These are phyloP conservation scores for Cheilosia scutellata DNA, from an alignment of 2,888 invertebrate genomes.

Conservation along the genomic window DNA sequence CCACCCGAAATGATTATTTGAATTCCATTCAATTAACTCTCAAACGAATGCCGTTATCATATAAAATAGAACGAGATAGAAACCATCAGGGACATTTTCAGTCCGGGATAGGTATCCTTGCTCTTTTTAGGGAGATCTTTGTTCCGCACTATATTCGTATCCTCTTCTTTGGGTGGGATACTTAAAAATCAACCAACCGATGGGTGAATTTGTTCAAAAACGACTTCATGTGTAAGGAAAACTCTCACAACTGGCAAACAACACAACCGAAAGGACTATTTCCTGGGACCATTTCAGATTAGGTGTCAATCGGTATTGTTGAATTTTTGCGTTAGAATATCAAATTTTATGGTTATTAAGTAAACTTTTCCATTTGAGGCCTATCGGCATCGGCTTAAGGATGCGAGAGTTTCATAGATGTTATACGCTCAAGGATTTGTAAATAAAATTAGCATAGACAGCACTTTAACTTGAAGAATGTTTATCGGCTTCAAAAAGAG, in stretches of 20 bases:
- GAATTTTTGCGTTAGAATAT: slow-evolving; percentile 65
- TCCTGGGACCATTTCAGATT: slow-evolving; percentile 51
- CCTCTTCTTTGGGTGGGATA: not conserved
- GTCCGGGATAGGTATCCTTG: not conserved
- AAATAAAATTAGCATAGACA: slow-evolving; percentile 66
- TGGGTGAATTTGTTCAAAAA: slow-evolving; percentile 38
- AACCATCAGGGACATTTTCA: slow-evolving; percentile 12
- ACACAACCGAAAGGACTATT: slow-evolving; percentile 27
- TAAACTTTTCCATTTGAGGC: slow-evolving; percentile 53
- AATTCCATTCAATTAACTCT: slow-evolving; percentile 71
- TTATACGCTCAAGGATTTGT: slow-evolving; percentile 20
- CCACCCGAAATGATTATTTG: slow-evolving; percentile 50
- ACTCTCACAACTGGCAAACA: not conserved
- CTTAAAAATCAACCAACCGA: slow-evolving; percentile 44
- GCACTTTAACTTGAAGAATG: slow-evolving; percentile 21
- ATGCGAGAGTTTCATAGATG: not conserved
- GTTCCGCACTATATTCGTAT: not conserved
- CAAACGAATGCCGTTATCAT: slow-evolving; percentile 56
- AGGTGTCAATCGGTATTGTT: slow-evolving; percentile 74
- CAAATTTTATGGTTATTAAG: slow-evolving; percentile 73
- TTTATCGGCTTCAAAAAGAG: slow-evolving; percentile 13
- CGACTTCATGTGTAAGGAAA: slow-evolving; percentile 9
- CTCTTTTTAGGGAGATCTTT: slow-evolving; percentile 6
- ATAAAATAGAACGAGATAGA: slow-evolving; percentile 41
- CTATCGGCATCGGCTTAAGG: not conserved